Evolutionary conservation across 2,113 vertebrate genomes (phyloP), one percentile per base, ranked within the genome.

Genomic region (Electrona antarctica): DNA sequence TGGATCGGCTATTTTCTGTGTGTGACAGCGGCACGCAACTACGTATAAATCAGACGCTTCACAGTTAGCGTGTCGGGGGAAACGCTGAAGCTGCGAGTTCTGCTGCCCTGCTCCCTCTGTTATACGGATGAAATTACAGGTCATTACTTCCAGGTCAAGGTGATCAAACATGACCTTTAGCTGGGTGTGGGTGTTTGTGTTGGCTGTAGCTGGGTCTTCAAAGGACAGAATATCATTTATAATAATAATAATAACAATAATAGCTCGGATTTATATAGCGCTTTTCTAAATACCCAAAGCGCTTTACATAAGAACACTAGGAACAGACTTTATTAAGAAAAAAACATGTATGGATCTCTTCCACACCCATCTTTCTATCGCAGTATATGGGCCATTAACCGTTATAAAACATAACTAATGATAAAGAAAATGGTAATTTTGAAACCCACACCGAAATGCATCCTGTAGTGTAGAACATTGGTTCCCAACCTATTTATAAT

Each of bases 81-180:
- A 41, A 7, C 41, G 48, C 51, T 21, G 64, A 57, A 56, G 41
- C 33, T 60, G 48, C 49, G 48, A 59, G 15, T 64, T 48, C 49
- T 65, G 52, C 49, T 65, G 52, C 59, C 57, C 45, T 67, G 69
- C 69, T 58, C 63, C 45, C 72, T 60, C 63, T 10, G 59, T 81
- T 77, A 77, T 74, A 62, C 29, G n/a, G 71, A 58, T 66, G 58
- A 83, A 70, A 87, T 85, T 79, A 77, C 74, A 72, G 71, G 75
- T 76, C 76, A 65, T 90, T 90, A 80, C 80, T 88, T 88, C 72
- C 81, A 80, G 87, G 79, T 89, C 87, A 84, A 55, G 84, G 69
- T 86, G 74, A 65, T 58, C 74, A 73, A 78, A 84, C 71, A 70
- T 61, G 87, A 89, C 88, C 86, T 88, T 80, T 87, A 60, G 52